Evolutionary conservation across 2,113 vertebrate species (phyloP).

Genomic region (Dunckerocampus dactyliophorus): DNA sequence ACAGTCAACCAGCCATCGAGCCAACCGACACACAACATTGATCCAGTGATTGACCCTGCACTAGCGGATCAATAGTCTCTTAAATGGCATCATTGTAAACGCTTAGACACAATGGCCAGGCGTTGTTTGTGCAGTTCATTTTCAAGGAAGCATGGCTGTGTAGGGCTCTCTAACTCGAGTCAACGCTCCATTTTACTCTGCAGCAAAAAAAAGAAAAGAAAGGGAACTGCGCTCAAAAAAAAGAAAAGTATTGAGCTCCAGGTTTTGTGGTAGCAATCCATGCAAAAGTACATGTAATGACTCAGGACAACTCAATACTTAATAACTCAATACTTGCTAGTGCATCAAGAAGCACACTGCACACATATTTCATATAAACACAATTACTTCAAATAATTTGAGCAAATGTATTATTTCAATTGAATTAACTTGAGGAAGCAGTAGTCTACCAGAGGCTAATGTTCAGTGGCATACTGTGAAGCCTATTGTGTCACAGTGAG

Average conservation of each 20-base stretch:
- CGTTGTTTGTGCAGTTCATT: constrained; percentile 66
- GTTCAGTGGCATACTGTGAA: constrained; percentile 32
- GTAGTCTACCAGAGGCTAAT: constrained; percentile 29
- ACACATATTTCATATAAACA: neutral
- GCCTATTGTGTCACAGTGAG: constrained; percentile 42
- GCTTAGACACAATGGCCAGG: constrained; percentile 60
- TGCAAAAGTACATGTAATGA: constrained; percentile 29
- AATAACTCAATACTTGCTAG: constrained; percentile 7
- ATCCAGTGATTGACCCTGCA: constrained; percentile 71
- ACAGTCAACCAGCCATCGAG: constrained; percentile 24
- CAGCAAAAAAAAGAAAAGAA: constrained; percentile 20
- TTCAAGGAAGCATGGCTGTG: constrained; percentile 48
- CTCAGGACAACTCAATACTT: constrained; percentile 7
- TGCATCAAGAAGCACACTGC: neutral
- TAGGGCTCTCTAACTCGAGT: constrained; percentile 34
- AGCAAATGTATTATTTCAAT: constrained; percentile 10
- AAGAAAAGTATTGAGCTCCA: constrained; percentile 18
- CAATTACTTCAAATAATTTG: neutral
- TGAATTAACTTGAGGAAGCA: constrained; percentile 24
- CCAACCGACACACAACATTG: constrained; percentile 53
- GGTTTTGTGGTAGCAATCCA: constrained; percentile 18
- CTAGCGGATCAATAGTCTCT: constrained; percentile 68
- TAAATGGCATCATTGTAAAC: constrained; percentile 71
- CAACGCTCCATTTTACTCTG: constrained; percentile 37
- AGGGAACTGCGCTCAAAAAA: neutral